Base-by-base conservation (phyloP, 23 tunicate genomes). In the Trididemnum nubilum region DNA sequence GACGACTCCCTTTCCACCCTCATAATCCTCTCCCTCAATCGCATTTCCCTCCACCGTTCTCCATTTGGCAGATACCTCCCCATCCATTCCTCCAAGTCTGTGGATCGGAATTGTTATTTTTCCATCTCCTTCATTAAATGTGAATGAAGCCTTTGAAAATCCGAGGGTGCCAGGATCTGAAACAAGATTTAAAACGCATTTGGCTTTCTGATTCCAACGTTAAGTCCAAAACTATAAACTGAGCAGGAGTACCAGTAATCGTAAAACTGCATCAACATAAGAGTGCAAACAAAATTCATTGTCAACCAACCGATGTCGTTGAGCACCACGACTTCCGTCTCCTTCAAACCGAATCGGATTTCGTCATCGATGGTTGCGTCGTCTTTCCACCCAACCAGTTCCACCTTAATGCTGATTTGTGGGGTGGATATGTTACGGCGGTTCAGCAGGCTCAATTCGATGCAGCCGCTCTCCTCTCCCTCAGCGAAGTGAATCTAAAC, bases 121-220 rank as follows among this genome's bases (percentile, higher is more conserved):
- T 0, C 87, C 93, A 22, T 93, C 98, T 18, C 79, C 85, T 33
- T 91, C 86, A 34, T 88, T 87, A 71, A 93, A 84, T 23, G 98
- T 83, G 83, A 82, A 88, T 7, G 93, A 81, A 22, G 94, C 85
- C 54, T 93, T 93, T 19, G 98, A 88, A 58, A 93, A 93, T 64
- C 98, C 98, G 40, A 93, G 86, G 7, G 98, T 93, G 21, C 98
- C 98, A 64, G 98, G 88, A 81, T 93, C 98, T 92, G 69, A 36
- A 85, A 33, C n/a, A n/a, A n/a, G n/a, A n/a, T n/a, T n/a, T n/a
- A n/a, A n/a, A n/a, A n/a, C 36, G n/a, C n/a, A n/a, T n/a, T 50
- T 50, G 19, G 58, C 15, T n/a, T n/a, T n/a, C n/a, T n/a, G n/a
- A n/a, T n/a, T n/a, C n/a, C n/a, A n/a, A n/a, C n/a, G n/a, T n/a